phyloP scores from a whole-genome alignment of 2,888 invertebrate species.

The Drosophila silvestris region DNA sequence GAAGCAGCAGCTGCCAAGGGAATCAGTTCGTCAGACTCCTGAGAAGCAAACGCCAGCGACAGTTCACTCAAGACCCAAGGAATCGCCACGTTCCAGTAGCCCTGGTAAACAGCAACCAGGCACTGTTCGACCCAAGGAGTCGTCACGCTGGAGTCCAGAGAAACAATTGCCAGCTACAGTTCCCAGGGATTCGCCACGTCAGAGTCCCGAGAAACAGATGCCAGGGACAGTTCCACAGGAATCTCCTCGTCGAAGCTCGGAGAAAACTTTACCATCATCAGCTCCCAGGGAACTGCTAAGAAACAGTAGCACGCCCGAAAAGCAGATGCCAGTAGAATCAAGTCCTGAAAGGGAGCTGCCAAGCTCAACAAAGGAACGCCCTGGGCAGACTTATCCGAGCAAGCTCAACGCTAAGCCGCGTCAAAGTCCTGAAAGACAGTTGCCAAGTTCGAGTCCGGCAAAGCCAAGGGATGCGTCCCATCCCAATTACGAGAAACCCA shows the following conservation, averaged over 20 bases:
- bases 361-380: conserved; percentile 7
- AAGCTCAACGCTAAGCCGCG: conserved; percentile 17
- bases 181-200: conserved; percentile 22
- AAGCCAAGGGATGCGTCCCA: background rate
- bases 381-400: conserved; percentile 1
- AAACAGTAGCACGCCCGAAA: conserved; percentile 22
- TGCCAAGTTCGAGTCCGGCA: conserved; percentile 13
- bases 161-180: conserved; percentile 19
- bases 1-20: conserved; percentile 16
- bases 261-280: conserved; percentile 8
- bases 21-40: conserved; percentile 3
- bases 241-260: conserved; percentile 17
- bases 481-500: conserved; percentile 9
- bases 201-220: conserved; percentile 36
- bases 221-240: conserved; percentile 13
- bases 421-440: conserved; percentile 36
- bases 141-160: conserved; percentile 33
- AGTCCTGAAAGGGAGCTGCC: conserved; percentile 32
- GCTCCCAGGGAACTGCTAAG: conserved; percentile 7
- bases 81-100: conserved; percentile 4
- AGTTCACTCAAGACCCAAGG: conserved; percentile 11
- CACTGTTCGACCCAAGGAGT: background rate
- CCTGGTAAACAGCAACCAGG: conserved; percentile 17
- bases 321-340: conserved; percentile 7
- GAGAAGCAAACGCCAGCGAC: conserved; percentile 7